phyloP scores from a whole-genome alignment of 2,113 vertebrate species.

The Ornithorhynchus anatinus region DNA sequence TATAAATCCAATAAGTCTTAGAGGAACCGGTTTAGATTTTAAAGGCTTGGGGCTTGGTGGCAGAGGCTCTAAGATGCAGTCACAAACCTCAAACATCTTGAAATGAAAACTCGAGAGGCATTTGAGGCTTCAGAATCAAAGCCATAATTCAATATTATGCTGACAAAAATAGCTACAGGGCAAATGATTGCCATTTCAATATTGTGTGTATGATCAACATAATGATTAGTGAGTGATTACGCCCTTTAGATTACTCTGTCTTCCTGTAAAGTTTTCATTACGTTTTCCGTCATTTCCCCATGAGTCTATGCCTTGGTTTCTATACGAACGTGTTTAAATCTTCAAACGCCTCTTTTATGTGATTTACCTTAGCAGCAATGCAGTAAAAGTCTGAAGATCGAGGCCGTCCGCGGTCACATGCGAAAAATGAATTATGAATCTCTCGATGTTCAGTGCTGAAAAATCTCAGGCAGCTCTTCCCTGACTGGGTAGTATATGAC shows the following conservation, averaged over 20 bases:
- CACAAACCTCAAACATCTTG: background rate
- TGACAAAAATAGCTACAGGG: background rate
- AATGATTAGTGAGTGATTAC: too few species aligned
- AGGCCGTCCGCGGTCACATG: background rate
- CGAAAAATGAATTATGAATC: background rate
- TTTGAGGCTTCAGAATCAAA: conserved; percentile 9
- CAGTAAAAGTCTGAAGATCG: background rate
- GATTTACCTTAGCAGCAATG: background rate
- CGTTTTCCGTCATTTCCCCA: too few species aligned
- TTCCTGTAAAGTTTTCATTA: too few species aligned
- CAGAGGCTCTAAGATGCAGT: too few species aligned
- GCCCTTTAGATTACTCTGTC: too few species aligned
- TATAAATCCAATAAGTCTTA: too few species aligned
- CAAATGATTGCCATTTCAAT: background rate
- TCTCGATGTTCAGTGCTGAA: conserved; percentile 1
- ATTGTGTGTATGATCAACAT: too few species aligned
- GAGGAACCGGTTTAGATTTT: too few species aligned
- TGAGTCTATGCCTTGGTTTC: too few species aligned
- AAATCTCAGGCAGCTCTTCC: conserved; percentile 3
- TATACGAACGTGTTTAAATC: too few species aligned
- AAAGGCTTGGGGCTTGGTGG: too few species aligned
- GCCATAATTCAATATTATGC: background rate
- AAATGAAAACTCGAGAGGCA: background rate
- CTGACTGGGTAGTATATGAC: background rate
- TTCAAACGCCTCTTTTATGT: too few species aligned